Percentiles rank a stretch among this genome's conserved stretches.
Conservation (phyloP, 2,797 vertebrate species). For the Acipenser transmontanus region DNA sequence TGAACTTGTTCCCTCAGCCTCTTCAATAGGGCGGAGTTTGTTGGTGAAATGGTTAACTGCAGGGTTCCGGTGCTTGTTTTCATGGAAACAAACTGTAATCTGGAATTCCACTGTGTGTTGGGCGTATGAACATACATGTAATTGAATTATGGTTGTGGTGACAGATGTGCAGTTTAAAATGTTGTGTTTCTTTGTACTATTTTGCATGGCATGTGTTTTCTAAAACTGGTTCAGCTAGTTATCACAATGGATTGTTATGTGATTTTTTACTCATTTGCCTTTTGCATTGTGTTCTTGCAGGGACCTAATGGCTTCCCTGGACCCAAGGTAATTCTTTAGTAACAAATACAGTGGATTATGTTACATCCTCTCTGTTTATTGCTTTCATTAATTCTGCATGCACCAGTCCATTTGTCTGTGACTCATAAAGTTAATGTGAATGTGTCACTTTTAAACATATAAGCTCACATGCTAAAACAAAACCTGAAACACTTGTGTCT, state of each 20-base stretch:
- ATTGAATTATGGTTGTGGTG: too few relatives aligned
- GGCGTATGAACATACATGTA: too few relatives aligned
- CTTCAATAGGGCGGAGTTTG: too few relatives aligned
- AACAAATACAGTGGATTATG: constrained; percentile 16
- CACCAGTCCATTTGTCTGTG: constrained; percentile 37
- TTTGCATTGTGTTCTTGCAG: constrained; percentile 54
- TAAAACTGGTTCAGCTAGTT: background rate
- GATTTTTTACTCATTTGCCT: background rate
- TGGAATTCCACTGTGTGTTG: too few relatives aligned
- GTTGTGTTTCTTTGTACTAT: too few relatives aligned
- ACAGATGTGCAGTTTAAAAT: too few relatives aligned
- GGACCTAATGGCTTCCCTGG: constrained; percentile 94
- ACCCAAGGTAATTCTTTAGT: constrained; percentile 75
- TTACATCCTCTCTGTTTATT: constrained; percentile 28
- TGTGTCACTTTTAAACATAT: constrained; percentile 58
- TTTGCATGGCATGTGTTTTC: background rate
- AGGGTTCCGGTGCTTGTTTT: too few relatives aligned
- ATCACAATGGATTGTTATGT: too few relatives aligned
- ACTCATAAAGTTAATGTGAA: constrained; percentile 30
- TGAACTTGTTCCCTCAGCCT: too few relatives aligned
- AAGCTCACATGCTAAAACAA: constrained; percentile 48
- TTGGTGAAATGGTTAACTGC: too few relatives aligned
- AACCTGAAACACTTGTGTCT: too few relatives aligned
- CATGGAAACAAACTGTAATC: too few relatives aligned
- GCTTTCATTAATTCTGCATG: constrained; percentile 40